Evolutionary conservation across 1,140 invertebrate genomes (phyloP).

Genomic region (Agrypnia vestita): DNA sequence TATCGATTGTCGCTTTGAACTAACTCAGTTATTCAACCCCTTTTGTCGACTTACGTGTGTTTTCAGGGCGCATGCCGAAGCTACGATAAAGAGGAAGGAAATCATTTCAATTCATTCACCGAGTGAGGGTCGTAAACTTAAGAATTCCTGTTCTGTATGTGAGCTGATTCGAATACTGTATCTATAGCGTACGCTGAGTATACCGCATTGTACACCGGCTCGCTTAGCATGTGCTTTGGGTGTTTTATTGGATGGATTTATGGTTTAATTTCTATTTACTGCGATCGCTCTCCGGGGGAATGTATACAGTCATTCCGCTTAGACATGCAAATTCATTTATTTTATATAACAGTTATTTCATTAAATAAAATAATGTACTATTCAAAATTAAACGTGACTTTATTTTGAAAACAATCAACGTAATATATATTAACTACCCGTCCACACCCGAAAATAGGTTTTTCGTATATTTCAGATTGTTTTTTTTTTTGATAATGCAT

Average conservation of each 20-base stretch:
- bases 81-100: slow-evolving; percentile 34
- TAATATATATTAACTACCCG: too few relatives aligned
- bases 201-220: neutral
- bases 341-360: neutral
- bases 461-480: too few relatives aligned
- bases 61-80: slow-evolving; percentile 13
- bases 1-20: slow-evolving; percentile 56
- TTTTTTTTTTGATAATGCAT: too few relatives aligned
- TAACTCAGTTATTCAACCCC: slow-evolving; percentile 24
- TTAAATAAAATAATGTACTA: too few relatives aligned
- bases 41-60: slow-evolving; percentile 36
- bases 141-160: slow-evolving; percentile 46
- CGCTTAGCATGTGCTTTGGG: slow-evolving; percentile 19
- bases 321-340: slow-evolving; percentile 4
- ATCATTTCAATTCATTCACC: slow-evolving; percentile 48
- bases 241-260: slow-evolving; percentile 47
- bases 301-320: neutral
- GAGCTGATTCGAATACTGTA: slow-evolving; percentile 43
- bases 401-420: too few relatives aligned
- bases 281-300: neutral
- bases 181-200: neutral
- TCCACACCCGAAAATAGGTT: too few relatives aligned
- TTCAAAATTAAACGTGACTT: too few relatives aligned
- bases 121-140: slow-evolving; percentile 53
- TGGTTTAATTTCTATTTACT: slow-evolving; percentile 53